Percentiles rank a stretch among this genome's conserved stretches.
phyloP scores from a whole-genome alignment of 1,140 invertebrate species.

The Tetramorium parvispinum region DNA sequence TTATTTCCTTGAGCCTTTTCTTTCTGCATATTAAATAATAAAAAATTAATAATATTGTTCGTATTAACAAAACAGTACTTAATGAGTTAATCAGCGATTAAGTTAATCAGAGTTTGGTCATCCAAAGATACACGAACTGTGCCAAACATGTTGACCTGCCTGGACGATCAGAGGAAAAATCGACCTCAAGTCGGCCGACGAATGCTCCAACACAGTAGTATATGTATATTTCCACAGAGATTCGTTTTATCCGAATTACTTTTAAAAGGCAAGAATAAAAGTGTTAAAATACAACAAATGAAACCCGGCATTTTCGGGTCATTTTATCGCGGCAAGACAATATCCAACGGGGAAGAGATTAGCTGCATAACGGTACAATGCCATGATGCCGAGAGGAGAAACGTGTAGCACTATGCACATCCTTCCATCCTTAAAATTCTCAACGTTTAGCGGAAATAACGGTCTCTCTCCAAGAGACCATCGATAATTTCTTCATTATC shows the following conservation, averaged over 20 bases:
- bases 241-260: conserved; percentile 15
- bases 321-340: background rate
- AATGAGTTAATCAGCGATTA: background rate
- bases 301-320: background rate
- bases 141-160: background rate
- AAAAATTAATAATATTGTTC: background rate
- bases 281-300: conserved; percentile 1
- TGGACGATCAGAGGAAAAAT: conserved; percentile 1
- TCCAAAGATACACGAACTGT: background rate
- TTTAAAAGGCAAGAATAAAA: background rate
- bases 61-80: background rate
- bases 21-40: background rate
- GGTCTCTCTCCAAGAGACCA: background rate
- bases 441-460: background rate
- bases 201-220: background rate
- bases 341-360: conserved; percentile 33
- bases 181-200: conserved; percentile 9
- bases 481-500: background rate
- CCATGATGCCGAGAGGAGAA: conserved; percentile 7
- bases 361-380: conserved; percentile 25
- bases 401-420: background rate
- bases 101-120: background rate
- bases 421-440: conserved; percentile 1
- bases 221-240: background rate
- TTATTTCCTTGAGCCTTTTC: background rate